Percentiles rank a stretch among this genome's conserved stretches.
Conservation (phyloP, 2,797 vertebrate genomes). For the Schizopygopsis pylzovi region DNA sequence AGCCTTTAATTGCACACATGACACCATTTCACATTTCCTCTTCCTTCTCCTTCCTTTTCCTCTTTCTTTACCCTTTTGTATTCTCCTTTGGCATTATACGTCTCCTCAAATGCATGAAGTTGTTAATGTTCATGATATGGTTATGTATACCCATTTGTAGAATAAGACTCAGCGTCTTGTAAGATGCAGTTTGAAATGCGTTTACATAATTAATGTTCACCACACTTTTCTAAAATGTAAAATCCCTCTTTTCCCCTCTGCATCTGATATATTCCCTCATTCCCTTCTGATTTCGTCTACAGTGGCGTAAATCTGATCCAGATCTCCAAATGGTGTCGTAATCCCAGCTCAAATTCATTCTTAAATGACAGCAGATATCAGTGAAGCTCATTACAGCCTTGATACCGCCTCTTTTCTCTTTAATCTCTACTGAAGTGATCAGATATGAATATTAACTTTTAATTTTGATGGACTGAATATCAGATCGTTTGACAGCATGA, state of each 20-base stretch:
- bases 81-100: background rate
- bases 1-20: background rate
- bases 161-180: slow-evolving; percentile 13
- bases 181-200: slow-evolving; percentile 24
- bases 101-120: background rate
- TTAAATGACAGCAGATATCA: slow-evolving; percentile 35
- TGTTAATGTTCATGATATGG: slow-evolving; percentile 35
- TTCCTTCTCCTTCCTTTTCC: slow-evolving; percentile 8
- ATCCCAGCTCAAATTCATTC: slow-evolving; percentile 44
- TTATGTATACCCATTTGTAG: slow-evolving; percentile 20
- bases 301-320: slow-evolving; percentile 29
- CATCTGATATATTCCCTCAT: slow-evolving; percentile 12
- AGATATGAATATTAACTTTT: slow-evolving; percentile 36
- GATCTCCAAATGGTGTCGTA: slow-evolving; percentile 27
- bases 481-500: slow-evolving; percentile 34
- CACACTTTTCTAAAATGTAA: slow-evolving; percentile 11
- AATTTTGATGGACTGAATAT: slow-evolving; percentile 21
- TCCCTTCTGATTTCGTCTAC: slow-evolving; percentile 28
- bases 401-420: background rate
- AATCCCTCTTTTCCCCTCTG: background rate
- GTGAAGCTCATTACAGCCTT: slow-evolving; percentile 30
- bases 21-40: slow-evolving; percentile 3
- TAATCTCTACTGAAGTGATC: slow-evolving; percentile 17
- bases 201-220: slow-evolving; percentile 34
- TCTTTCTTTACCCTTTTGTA: slow-evolving; percentile 40